Conservation (phyloP, 2,888 invertebrate genomes). For the Bimastos eiseni region DNA sequence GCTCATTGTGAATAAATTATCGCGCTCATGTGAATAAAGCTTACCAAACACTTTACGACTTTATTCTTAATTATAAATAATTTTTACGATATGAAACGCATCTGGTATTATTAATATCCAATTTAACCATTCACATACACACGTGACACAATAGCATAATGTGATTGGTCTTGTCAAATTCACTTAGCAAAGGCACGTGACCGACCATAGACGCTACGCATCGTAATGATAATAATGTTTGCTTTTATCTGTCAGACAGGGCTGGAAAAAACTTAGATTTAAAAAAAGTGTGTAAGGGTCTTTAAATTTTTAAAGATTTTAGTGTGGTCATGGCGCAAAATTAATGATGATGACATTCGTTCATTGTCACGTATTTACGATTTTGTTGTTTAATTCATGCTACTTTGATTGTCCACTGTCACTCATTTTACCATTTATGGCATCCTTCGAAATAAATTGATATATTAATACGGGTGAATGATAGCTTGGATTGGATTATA, state of each 20-base stretch:
- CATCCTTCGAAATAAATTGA: no score
- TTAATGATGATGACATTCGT: no score
- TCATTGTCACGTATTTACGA: no score
- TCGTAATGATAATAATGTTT: not conserved
- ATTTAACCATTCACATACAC: not conserved
- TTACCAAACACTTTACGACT: not conserved
- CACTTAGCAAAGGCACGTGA: not conserved
- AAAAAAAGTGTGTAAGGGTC: no score
- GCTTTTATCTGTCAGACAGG: not conserved
- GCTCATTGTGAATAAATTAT: not conserved
- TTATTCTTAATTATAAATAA: not conserved
- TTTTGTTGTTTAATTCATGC: no score
- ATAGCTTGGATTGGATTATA: no score
- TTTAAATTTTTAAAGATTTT: no score
- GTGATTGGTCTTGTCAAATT: conserved; percentile 4
- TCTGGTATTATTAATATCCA: conserved; percentile 16
- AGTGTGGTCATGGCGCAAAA: no score
- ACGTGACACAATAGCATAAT: not conserved
- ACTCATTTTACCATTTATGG: no score
- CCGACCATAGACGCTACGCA: not conserved
- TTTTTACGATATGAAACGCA: not conserved
- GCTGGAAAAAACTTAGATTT: no score
- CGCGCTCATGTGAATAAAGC: not conserved
- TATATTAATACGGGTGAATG: no score
- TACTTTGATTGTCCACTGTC: no score